These are phyloP conservation scores for Formicarius rufipectus DNA, from an alignment of 2,113 vertebrate species.

Conservation along the genomic window DNA sequence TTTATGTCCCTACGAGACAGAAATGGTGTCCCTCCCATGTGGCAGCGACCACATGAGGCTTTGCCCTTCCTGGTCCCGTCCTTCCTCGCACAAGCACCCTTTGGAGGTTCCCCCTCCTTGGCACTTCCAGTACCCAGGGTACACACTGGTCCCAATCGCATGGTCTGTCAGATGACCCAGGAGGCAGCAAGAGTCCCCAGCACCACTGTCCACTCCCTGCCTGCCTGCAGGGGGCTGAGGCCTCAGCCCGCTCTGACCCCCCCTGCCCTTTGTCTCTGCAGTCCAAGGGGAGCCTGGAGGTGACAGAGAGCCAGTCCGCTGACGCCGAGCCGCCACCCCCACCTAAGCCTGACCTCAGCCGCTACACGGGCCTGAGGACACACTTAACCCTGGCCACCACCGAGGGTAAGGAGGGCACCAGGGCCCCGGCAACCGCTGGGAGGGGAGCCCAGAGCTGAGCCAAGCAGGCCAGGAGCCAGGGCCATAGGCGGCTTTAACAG, in stretches of 20 bases:
- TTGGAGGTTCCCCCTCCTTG: background rate
- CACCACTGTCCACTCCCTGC: rapidly evolving
- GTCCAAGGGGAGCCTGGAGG: slow-evolving; percentile 94
- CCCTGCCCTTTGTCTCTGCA: slow-evolving; percentile 59
- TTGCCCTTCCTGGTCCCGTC: background rate
- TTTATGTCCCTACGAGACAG: background rate
- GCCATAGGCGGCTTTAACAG: rapidly evolving
- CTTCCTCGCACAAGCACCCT: background rate
- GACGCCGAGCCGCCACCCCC: slow-evolving; percentile 93
- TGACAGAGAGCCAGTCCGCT: slow-evolving; percentile 94
- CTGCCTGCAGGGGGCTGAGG: background rate
- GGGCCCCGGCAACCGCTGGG: background rate
- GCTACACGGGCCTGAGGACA: slow-evolving; percentile 88
- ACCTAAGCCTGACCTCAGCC: slow-evolving; percentile 91
- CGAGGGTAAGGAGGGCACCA: slow-evolving; percentile 83
- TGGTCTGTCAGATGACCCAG: rapidly evolving
- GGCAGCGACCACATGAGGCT: background rate
- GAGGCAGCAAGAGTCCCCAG: background rate
- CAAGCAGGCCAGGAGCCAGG: background rate
- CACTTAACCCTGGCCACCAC: slow-evolving; percentile 80
- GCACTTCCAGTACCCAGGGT: background rate
- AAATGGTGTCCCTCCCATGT: background rate
- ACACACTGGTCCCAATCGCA: rapidly evolving
- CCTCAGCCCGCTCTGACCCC: background rate
- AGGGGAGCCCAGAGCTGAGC: background rate